Conservation (phyloP, 2,888 invertebrate genomes). For the Amblyjoppa proteus region DNA sequence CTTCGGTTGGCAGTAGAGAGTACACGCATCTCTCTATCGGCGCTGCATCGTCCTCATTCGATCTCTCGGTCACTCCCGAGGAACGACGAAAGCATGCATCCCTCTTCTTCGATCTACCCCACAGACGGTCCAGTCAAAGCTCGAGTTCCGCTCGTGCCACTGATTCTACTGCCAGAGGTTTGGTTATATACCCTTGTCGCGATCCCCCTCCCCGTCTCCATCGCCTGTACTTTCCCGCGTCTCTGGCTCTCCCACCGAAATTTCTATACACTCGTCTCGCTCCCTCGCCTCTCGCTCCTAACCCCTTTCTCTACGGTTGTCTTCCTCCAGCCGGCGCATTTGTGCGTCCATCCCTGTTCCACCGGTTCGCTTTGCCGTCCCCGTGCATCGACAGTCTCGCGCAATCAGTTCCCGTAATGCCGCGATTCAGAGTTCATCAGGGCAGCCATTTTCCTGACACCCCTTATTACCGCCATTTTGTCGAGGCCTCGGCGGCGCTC, state of each 20-base stretch:
- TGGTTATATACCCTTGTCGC: constrained; percentile 23
- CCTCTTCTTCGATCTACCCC: constrained; percentile 24
- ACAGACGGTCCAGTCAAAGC: constrained; percentile 34
- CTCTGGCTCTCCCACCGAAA: constrained; percentile 24
- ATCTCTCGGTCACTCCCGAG: background rate
- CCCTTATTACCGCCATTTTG: constrained; percentile 83
- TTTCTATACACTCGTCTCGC: constrained; percentile 26
- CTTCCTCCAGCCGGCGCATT: constrained; percentile 10
- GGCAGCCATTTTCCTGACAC: constrained; percentile 82
- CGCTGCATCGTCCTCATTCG: constrained; percentile 1
- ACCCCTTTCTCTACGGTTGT: background rate
- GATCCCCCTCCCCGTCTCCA: constrained; percentile 3
- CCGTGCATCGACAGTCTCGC: constrained; percentile 74
- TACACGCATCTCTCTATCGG: constrained; percentile 16
- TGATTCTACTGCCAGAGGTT: constrained; percentile 8
- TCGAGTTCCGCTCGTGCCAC: background rate
- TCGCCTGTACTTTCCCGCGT: constrained; percentile 9
- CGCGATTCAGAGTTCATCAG: constrained; percentile 82
- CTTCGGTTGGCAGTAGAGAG: background rate
- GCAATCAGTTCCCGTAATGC: constrained; percentile 82
- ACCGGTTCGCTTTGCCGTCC: constrained; percentile 49
- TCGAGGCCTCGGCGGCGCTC: constrained; percentile 67
- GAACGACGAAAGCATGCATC: background rate
- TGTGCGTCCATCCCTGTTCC: constrained; percentile 41
- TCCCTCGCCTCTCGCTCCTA: constrained; percentile 3